A percentile compares a stretch with the other conserved stretches of the same genome.
These are phyloP conservation scores for Acanthochromis polyacanthus DNA, from an alignment of 2,113 vertebrate species.

Conservation along the genomic window DNA sequence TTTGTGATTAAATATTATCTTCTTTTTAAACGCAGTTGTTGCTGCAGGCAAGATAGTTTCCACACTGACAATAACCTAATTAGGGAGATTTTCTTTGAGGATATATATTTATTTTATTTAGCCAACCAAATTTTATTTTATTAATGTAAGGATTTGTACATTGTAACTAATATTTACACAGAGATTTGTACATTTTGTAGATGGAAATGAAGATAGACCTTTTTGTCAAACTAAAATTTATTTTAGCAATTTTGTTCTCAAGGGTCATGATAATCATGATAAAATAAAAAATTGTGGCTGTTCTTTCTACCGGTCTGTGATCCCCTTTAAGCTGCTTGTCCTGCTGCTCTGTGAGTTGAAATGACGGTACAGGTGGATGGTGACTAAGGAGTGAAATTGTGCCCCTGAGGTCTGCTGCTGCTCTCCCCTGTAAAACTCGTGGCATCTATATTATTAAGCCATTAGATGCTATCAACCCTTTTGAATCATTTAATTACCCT, in stretches of 20 bases:
- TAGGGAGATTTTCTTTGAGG: background rate
- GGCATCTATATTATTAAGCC: constrained; percentile 81
- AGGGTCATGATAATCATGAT: background rate
- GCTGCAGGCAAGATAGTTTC: background rate
- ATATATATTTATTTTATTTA: background rate
- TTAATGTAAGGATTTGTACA: background rate
- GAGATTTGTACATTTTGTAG: background rate
- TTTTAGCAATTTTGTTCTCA: background rate
- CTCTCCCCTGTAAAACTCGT: constrained; percentile 63
- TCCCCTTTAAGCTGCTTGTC: constrained; percentile 15
- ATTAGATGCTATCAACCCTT: constrained; percentile 80
- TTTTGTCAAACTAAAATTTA: background rate
- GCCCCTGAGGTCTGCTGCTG: constrained; percentile 39
- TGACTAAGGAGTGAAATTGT: constrained; percentile 60
- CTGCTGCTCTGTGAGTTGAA: constrained; percentile 42
- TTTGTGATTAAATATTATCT: constrained; percentile 3
- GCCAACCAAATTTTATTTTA: background rate
- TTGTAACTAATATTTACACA: background rate
- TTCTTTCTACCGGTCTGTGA: background rate
- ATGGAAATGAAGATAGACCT: background rate
- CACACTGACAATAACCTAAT: background rate
- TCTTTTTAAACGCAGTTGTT: background rate
- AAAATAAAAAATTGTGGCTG: background rate
- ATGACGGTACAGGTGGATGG: constrained; percentile 61
- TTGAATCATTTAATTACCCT: constrained; percentile 80